phyloP scores from a whole-genome alignment of 2,113 vertebrate species.

The Rhinichthys klamathensis region DNA sequence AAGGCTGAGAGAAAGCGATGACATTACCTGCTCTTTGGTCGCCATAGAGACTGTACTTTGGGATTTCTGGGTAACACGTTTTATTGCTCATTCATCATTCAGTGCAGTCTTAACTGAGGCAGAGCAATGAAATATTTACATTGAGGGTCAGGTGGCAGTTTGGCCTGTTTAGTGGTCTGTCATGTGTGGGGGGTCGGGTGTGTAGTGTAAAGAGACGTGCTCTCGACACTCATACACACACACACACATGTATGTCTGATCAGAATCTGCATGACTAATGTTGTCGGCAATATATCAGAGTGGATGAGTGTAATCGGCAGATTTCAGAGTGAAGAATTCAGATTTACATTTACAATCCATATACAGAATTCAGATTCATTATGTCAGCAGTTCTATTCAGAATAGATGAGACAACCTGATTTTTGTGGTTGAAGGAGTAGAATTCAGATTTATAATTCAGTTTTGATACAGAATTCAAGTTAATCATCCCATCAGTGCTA shows the following conservation, averaged over 20 bases:
- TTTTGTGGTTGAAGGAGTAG: not conserved
- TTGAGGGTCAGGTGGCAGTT: slow-evolving; percentile 34
- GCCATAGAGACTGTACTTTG: slow-evolving; percentile 34
- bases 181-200: not conserved
- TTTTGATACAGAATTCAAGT: not conserved
- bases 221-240: not conserved
- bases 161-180: slow-evolving; percentile 10
- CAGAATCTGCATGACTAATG: too few relatives aligned
- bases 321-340: not conserved
- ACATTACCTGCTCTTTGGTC: slow-evolving; percentile 33
- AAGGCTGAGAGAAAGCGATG: not conserved
- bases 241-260: not conserved
- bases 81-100: slow-evolving; percentile 46
- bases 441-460: not conserved
- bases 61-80: slow-evolving; percentile 21
- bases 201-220: not conserved
- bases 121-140: slow-evolving; percentile 43
- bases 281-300: too few relatives aligned
- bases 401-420: not conserved
- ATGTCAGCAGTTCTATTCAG: not conserved
- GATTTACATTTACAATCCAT: not conserved
- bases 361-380: not conserved
- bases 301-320: not conserved
- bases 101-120: slow-evolving; percentile 8
- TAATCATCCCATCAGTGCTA: not conserved